These are phyloP conservation scores for Anabas testudineus DNA, from an alignment of 2,797 vertebrate genomes.

Conservation along the genomic window DNA sequence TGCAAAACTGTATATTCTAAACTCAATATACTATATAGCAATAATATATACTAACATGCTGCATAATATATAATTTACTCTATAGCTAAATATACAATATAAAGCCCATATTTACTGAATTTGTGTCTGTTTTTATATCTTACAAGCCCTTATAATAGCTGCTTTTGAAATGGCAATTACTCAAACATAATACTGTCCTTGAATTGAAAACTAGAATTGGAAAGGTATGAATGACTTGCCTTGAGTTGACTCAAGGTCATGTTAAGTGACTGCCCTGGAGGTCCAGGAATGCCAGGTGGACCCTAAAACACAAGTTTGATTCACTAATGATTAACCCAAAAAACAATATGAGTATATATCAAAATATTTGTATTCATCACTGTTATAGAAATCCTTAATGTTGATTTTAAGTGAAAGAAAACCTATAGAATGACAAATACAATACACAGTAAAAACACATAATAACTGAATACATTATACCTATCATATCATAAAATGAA, in stretches of 20 bases:
- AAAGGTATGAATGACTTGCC: conserved; percentile 68
- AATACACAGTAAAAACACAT: too few species aligned
- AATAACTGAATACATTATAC: too few species aligned
- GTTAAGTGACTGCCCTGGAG: conserved; percentile 77
- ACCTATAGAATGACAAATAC: too few species aligned
- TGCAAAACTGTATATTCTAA: not conserved
- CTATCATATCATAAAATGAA: too few species aligned
- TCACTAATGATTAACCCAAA: not conserved
- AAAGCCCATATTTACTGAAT: not conserved
- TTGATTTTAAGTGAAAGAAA: too few species aligned
- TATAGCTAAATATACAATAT: too few species aligned
- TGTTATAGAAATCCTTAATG: not conserved
- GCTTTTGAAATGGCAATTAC: not conserved
- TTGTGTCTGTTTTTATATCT: not conserved
- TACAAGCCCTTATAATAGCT: not conserved
- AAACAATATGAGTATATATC: not conserved
- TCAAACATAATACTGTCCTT: not conserved
- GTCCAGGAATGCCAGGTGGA: conserved; percentile 85
- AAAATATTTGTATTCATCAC: not conserved
- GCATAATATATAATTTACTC: too few species aligned
- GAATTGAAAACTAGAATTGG: not conserved
- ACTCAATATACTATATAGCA: too few species aligned
- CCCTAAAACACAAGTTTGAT: conserved; percentile 80
- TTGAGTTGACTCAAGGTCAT: conserved; percentile 84
- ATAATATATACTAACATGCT: too few species aligned